Evolutionary conservation across 2,113 vertebrate species (phyloP).

Genomic region (Ictalurus furcatus): DNA sequence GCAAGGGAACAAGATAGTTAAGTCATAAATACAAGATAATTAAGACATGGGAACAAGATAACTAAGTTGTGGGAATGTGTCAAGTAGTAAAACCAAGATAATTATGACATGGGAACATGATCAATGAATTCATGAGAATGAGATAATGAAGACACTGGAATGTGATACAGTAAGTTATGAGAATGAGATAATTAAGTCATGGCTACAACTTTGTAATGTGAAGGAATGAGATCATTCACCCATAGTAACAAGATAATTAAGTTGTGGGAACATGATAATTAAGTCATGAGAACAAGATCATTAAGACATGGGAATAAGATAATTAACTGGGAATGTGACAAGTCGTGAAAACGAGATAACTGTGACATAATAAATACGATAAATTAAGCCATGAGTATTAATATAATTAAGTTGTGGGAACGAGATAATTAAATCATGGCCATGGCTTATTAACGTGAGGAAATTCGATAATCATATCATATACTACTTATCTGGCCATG

Average conservation of each 20-base stretch:
- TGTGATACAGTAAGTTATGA: background rate
- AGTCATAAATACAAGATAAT: background rate
- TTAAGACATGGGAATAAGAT: background rate
- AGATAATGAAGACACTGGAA: background rate
- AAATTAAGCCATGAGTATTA: background rate
- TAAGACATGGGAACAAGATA: background rate
- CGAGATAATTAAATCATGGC: background rate
- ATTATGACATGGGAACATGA: background rate
- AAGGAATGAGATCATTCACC: background rate
- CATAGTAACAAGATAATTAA: background rate
- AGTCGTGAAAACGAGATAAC: background rate
- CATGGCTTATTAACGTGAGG: background rate
- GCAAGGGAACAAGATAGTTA: background rate
- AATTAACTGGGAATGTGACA: background rate
- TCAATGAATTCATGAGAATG: background rate
- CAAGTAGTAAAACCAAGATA: background rate
- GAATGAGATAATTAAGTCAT: background rate
- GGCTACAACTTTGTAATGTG: background rate
- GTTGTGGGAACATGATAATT: background rate
- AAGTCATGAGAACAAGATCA: background rate
- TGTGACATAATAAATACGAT: background rate
- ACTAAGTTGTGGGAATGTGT: background rate
- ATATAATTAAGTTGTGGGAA: background rate
- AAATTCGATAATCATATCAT: background rate
- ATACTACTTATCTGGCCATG: background rate